Base-by-base conservation (phyloP, 2,888 invertebrate genomes). In the Ochropleura plecta region DNA sequence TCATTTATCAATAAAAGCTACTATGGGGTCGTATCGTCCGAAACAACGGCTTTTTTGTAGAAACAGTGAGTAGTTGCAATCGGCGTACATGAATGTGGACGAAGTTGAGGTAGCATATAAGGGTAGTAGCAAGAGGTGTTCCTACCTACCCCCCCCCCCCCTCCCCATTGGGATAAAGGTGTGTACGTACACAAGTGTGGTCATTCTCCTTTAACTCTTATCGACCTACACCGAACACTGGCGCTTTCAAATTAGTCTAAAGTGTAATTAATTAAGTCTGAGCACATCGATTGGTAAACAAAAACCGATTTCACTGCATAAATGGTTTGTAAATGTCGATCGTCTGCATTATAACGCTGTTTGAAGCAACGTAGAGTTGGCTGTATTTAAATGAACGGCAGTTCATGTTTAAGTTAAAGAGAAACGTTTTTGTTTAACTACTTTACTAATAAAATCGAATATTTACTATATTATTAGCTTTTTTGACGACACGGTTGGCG, bases 201-300 rank as follows among this genome's bases (percentile, higher is more conserved):
- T 60, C 10, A 60, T 40, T 60, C 40, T 14, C 57, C 2, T 30
- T 40, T 2, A n/a, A 42, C 20, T 55, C 44, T 46, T 57, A 63
- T 62, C 20, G 57, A 76, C 57, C 30, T 44, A 60, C 1, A 59
- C 6, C 7, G 14, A 57, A 30, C 20, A 62, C n/a, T 55, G 59
- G 42, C 48, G 57, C n/a, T 42, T 78, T 48, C n/a, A 79, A 82
- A 77, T 69, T 55, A 57, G 18, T 40, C 46, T 46, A 42, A 65
- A 82, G n/a, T 57, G 48, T 20, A 81, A 81, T 81, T 76, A 76
- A 81, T 78, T 48, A 64, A 68, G 8, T 67, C 51, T 20, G 55
- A 68, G 51, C 67, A 78, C 77, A 30, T 63, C 16, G 55, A 63
- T 51, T 53, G 64, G 48, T 67, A 44, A 76, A 57, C 60, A 76